Conservation (phyloP, 1,140 invertebrate genomes). For the Halyomorpha halys region DNA sequence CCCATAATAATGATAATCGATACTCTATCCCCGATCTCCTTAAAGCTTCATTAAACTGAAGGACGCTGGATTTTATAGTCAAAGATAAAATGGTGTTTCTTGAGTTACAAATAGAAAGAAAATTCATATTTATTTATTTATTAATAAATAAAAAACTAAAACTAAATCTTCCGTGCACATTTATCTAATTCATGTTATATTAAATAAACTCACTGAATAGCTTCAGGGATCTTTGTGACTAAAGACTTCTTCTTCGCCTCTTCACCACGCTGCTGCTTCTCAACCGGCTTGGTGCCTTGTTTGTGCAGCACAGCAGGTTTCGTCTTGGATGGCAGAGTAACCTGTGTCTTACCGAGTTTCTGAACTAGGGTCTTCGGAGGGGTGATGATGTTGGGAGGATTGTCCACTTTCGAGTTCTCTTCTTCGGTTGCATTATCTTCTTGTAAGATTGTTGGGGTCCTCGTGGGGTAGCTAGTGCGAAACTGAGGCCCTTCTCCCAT, state of each 20-base stretch:
- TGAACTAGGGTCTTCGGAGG: not conserved
- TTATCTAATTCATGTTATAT: too few relatives aligned
- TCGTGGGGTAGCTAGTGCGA: not conserved
- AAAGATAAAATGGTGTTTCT: too few relatives aligned
- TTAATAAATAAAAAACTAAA: too few relatives aligned
- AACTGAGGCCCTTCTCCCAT: not conserved
- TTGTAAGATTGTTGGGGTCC: not conserved
- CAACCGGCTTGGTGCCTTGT: too few relatives aligned
- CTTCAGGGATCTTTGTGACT: not conserved
- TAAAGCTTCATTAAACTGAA: too few relatives aligned
- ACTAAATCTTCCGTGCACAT: too few relatives aligned
- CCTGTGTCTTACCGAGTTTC: not conserved
- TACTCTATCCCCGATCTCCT: too few relatives aligned
- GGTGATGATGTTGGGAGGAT: not conserved
- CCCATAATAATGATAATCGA: too few relatives aligned
- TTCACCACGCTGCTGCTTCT: not conserved
- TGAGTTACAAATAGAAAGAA: too few relatives aligned
- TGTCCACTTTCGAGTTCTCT: not conserved
- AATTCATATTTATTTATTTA: too few relatives aligned
- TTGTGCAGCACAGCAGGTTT: not conserved
- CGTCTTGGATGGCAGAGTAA: not conserved
- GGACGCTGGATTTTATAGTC: too few relatives aligned
- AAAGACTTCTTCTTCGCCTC: not conserved
- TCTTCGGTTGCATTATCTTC: not conserved
- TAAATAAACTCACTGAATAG: not conserved